phyloP scores from a whole-genome alignment of 2,113 vertebrate species.

The Pachypanchax playfairii region DNA sequence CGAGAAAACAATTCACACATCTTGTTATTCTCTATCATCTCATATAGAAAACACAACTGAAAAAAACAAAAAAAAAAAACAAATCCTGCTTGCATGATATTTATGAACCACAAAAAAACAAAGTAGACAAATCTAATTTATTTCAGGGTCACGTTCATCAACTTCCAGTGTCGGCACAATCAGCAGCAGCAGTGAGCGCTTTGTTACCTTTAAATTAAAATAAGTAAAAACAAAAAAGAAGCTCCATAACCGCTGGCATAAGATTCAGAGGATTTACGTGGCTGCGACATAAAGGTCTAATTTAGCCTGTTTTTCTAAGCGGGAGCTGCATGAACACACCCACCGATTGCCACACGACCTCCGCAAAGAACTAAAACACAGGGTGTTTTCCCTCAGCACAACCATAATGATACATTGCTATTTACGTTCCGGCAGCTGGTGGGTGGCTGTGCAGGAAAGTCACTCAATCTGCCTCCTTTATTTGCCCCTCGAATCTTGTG shows the following conservation, averaged over 20 bases:
- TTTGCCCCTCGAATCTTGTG: slow-evolving; percentile 69
- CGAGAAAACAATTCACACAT: slow-evolving; percentile 57
- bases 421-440: slow-evolving; percentile 81
- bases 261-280: slow-evolving; percentile 46
- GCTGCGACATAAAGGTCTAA: slow-evolving; percentile 75
- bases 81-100: slow-evolving; percentile 26
- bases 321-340: slow-evolving; percentile 71
- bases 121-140: slow-evolving; percentile 61
- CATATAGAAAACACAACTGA: slow-evolving; percentile 44
- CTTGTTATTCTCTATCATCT: slow-evolving; percentile 43
- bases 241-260: slow-evolving; percentile 38
- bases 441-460: slow-evolving; percentile 73
- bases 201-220: slow-evolving; percentile 21
- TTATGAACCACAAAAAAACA: slow-evolving; percentile 54
- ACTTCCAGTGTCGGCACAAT: slow-evolving; percentile 46
- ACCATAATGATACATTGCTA: slow-evolving; percentile 83
- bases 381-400: slow-evolving; percentile 79
- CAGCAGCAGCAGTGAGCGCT: slow-evolving; percentile 39
- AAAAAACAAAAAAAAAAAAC: slow-evolving; percentile 35
- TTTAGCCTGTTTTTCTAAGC: slow-evolving; percentile 77
- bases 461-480: slow-evolving; percentile 72
- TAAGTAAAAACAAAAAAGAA: slow-evolving; percentile 36
- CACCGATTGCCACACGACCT: slow-evolving; percentile 79
- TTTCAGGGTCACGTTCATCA: slow-evolving; percentile 67
- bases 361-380: slow-evolving; percentile 79